Percentiles rank a stretch among this genome's conserved stretches.
Conservation (phyloP, 2,888 invertebrate species). For the Dichetophora obliterata region DNA sequence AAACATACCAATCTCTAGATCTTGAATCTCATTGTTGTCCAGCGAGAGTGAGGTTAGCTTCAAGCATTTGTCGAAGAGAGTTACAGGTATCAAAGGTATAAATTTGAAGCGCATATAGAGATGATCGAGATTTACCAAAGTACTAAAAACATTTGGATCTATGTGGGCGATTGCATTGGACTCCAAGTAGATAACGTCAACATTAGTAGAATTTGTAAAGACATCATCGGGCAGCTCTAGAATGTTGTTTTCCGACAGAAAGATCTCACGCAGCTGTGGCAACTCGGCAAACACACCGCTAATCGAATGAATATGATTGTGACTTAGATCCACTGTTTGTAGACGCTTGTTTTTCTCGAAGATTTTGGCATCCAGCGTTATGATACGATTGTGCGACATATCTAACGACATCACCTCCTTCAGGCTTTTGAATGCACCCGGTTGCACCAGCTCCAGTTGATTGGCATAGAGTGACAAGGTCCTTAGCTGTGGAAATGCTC, state of each 20-base stretch:
- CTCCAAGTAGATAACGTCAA: conserved; percentile 87
- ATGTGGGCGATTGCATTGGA: conserved; percentile 86
- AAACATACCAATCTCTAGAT: conserved; percentile 85
- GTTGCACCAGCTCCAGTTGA: conserved; percentile 82
- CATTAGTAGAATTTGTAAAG: conserved; percentile 81
- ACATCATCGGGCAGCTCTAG: conserved; percentile 85
- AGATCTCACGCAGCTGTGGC: conserved; percentile 84
- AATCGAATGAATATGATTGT: conserved; percentile 90
- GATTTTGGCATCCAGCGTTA: conserved; percentile 79
- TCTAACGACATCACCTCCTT: conserved; percentile 84
- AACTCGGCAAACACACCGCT: conserved; percentile 86
- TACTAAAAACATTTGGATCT: conserved; percentile 82
- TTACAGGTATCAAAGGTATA: conserved; percentile 82
- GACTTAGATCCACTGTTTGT: conserved; percentile 86
- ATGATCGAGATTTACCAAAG: conserved; percentile 83
- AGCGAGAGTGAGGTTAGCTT: conserved; percentile 85
- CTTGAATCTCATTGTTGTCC: conserved; percentile 87
- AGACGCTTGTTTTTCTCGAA: conserved; percentile 84
- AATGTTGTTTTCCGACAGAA: conserved; percentile 90
- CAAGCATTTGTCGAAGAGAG: conserved; percentile 81
- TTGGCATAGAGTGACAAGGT: conserved; percentile 88
- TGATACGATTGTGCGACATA: conserved; percentile 89
- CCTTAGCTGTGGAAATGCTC: conserved; percentile 82
- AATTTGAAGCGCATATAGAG: conserved; percentile 89
- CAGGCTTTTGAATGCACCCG: conserved; percentile 82